Evolutionary conservation across 2,113 vertebrate species (phyloP), one percentile per base, ranked within the genome.

Genomic region (Ondatra zibethicus): DNA sequence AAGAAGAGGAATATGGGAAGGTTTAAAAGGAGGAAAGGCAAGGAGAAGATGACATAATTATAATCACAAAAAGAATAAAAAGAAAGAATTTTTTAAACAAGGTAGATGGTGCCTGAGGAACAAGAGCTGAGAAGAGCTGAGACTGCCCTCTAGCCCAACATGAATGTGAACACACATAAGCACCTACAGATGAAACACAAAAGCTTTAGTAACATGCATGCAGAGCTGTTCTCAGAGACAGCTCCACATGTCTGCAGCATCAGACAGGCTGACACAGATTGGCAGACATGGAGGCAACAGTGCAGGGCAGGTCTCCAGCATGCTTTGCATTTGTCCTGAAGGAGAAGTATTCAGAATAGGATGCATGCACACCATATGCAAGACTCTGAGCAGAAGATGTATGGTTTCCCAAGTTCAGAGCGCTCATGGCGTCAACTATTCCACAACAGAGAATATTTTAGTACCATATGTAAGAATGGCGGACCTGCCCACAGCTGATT

Each of bases 381-480:
- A 78, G 76, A 72, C 27, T 80, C 58, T 33, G 39, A 94, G 84
- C 65, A 78, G 63, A 89, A 73, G n/a, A 80, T 73, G 31, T 58
- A 16, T 65, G 55, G 42, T 76, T 31, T 61, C 50, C 82, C 31
- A 42, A 31, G 39, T n/a, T 82, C 63, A 17, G 0, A 10, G 72
- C 25, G 1, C 23, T 31, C 5, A 2, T 4, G 7, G 2, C 1
- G 1, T 10, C 78, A n/a, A 61, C 11, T 36, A 14, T 16, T 63
- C 65, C 3, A 1, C 36, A 39, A 16, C 0, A 29, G 16, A 45
- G 45, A 63, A n/a, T 14, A 10, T 27, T 84, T 70, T 17, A 7
- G 42, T 3, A 58, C 9, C 21, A 1, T 0, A 0, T 3, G 0
- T 23, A 17, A 33, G 19, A 63, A 68, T 3, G 19, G 42, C 0